Evolutionary conservation across 2,888 invertebrate genomes (phyloP), one percentile per base, ranked within the genome.

Genomic region (Adineta ricciae): DNA sequence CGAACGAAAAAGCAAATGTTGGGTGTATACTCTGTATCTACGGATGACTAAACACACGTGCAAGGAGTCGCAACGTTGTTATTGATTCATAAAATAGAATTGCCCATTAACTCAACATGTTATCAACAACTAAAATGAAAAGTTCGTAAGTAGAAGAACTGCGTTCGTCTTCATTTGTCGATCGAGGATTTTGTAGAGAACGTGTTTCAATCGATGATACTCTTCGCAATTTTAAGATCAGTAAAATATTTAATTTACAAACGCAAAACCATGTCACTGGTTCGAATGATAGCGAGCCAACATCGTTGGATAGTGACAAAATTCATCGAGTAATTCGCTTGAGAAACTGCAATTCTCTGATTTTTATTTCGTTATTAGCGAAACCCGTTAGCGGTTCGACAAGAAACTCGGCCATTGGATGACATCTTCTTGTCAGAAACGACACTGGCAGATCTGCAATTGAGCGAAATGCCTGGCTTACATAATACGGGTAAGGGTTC

Each of bases 1-100:
- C 0, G 14, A 1, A 64, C 27, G 3, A 8, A 19, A 32, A 21
- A 32, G 32, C 4, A 11, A 11, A 64, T 32, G 14, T 64, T 16
- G 46, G 11, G 46, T 46, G 46, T 11, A 46, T 46, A n/a, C n/a
- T 11, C 11, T 14, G 27, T 64, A 1, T 64, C 27, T 32, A 64
- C 64, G 64, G 64, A 64, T 64, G 64, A 64, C 14, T 64, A 64
- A 64, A 36, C 64, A 64, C 64, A 64, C 64, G 32, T 64, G 64
- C 32, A 16, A 16, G 11, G 46, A 64, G 5, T 5, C 16, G 19
- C 11, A 64, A 64, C 32, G 19, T 32, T 64, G 32, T 64, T 64
- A 64, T 4, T 52, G 52, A 52, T 52, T 32, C 16, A 64, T 64
- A 5, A 54, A n/a, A n/a, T n/a, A 54, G 54, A 54, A 54, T n/a